phyloP scores from a whole-genome alignment of 2,113 vertebrate genomes.

The Blennius ocellaris region DNA sequence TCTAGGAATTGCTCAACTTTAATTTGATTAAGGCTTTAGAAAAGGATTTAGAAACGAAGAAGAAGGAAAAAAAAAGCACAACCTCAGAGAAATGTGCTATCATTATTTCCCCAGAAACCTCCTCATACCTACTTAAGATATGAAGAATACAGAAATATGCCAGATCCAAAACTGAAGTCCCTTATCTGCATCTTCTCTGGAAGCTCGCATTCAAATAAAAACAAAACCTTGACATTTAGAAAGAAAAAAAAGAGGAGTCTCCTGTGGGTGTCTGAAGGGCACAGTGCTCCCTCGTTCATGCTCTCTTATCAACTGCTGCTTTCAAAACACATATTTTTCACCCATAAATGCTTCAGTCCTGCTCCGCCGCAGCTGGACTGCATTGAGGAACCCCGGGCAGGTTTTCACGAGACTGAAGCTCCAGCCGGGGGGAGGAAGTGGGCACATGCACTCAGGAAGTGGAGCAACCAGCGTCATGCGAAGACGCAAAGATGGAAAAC shows the following conservation, averaged over 20 bases:
- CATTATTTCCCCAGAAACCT: not conserved
- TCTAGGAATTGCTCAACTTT: no score
- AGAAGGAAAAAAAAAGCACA: no score
- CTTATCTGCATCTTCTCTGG: not conserved
- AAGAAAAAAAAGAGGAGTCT: not conserved
- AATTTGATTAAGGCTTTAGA: no score
- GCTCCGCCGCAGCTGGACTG: not conserved
- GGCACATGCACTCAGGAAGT: no score
- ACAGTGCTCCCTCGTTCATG: not conserved
- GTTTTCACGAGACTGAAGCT: no score
- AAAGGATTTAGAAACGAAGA: no score
- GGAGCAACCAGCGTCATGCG: no score
- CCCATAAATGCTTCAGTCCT: not conserved
- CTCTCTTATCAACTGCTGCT: constrained; percentile 27
- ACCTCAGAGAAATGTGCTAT: no score
- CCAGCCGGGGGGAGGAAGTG: no score
- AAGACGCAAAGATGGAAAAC: no score
- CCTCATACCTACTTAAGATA: not conserved
- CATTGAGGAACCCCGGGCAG: no score
- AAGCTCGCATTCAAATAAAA: not conserved
- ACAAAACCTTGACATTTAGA: constrained; percentile 17
- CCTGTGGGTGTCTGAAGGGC: not conserved
- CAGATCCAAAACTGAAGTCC: not conserved
- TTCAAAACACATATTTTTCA: constrained; percentile 29
- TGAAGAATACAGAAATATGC: not conserved